A percentile compares a stretch with the other conserved stretches of the same genome.
Evolutionary conservation across 2,888 invertebrate species (phyloP).

Genomic region (Apoderus coryli): DNA sequence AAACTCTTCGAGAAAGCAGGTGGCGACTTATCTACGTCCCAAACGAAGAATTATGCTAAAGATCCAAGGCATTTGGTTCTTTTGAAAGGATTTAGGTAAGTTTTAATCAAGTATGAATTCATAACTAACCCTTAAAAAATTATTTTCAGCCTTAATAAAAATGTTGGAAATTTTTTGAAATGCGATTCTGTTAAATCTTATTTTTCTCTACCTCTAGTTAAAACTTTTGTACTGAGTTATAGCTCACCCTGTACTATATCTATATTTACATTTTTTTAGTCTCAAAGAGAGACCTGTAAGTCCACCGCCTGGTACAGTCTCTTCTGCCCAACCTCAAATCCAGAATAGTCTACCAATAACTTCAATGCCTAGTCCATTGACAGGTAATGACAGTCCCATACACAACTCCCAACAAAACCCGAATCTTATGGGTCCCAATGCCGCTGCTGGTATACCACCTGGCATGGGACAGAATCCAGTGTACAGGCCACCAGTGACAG

Average conservation of each 20-base stretch:
- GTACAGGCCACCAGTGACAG: constrained; percentile 29
- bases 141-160: too few relatives aligned
- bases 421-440: constrained; percentile 26
- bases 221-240: too few relatives aligned
- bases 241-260: constrained; percentile 4
- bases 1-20: constrained; percentile 84
- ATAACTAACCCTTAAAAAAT: too few relatives aligned
- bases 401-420: constrained; percentile 31
- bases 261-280: constrained; percentile 24
- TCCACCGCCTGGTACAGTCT: constrained; percentile 35
- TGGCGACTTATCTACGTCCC: constrained; percentile 63
- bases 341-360: constrained; percentile 28
- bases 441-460: constrained; percentile 22
- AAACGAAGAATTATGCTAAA: constrained; percentile 83
- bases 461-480: constrained; percentile 30
- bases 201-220: too few relatives aligned
- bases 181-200: too few relatives aligned
- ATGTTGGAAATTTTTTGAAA: too few relatives aligned
- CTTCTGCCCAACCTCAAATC: constrained; percentile 28
- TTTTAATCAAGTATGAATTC: constrained; percentile 4
- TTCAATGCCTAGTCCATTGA: constrained; percentile 38
- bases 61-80: constrained; percentile 72
- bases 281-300: constrained; percentile 56
- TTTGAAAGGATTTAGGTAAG: constrained; percentile 53
- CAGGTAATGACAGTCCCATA: constrained; percentile 40